Percentiles rank a stretch among this genome's conserved stretches.
These are phyloP conservation scores for Verasper variegatus DNA, from an alignment of 2,113 vertebrate species.

Conservation along the genomic window DNA sequence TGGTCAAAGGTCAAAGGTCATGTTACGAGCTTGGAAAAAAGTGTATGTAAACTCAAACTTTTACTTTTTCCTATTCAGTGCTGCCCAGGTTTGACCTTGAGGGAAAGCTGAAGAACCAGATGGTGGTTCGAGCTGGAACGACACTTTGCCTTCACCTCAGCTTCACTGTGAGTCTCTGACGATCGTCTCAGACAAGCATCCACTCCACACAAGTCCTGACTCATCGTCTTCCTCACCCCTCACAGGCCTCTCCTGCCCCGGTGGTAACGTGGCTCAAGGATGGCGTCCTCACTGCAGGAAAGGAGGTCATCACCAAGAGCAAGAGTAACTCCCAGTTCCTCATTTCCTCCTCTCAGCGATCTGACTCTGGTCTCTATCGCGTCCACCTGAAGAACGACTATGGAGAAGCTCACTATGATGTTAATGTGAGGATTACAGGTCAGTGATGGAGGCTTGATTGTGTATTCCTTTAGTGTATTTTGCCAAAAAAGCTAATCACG, in stretches of 20 bases:
- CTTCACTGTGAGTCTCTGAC: conserved; percentile 71
- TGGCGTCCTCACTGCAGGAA: conserved; percentile 57
- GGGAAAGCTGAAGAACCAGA: conserved; percentile 78
- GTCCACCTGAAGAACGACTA: conserved; percentile 72
- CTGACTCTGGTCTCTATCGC: conserved; percentile 71
- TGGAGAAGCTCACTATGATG: conserved; percentile 63
- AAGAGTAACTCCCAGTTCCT: conserved; percentile 78
- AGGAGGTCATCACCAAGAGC: conserved; percentile 76
- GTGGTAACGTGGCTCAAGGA: conserved; percentile 76
- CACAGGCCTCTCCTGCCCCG: conserved; percentile 71
- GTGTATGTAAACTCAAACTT: too few species aligned
- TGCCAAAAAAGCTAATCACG: too few species aligned
- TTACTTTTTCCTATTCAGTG: conserved; percentile 26
- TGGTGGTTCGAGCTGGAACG: conserved; percentile 77
- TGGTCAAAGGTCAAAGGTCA: too few species aligned
- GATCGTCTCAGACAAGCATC: background rate
- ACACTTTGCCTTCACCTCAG: conserved; percentile 69
- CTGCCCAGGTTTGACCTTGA: conserved; percentile 75
- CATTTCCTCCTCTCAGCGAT: conserved; percentile 64
- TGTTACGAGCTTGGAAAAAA: too few species aligned
- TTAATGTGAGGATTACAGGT: conserved; percentile 73
- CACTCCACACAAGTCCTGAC: background rate
- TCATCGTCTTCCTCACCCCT: background rate
- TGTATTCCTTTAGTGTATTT: background rate
- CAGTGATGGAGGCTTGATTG: background rate